Evolutionary conservation across 2,113 vertebrate genomes (phyloP), one percentile per base, ranked within the genome.

Genomic region (Caracal caracal): DNA sequence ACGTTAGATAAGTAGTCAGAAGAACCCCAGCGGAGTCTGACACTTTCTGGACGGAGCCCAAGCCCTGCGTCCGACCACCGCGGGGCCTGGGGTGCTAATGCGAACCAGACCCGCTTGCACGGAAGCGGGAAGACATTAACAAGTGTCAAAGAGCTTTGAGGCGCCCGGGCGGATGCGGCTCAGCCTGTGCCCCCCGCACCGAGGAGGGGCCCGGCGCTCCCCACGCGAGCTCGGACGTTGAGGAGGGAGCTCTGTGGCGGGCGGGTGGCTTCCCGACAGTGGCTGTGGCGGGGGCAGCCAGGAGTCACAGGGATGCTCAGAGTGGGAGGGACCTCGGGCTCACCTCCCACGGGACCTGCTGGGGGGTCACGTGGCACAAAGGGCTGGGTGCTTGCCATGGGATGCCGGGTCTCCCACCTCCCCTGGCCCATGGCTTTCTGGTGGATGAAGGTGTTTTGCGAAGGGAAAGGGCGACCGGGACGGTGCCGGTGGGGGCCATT

Each of bases 21-120:
- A 13, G 89, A 40, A 80, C 24, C 90, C 12, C 33, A 1, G 93
- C 3, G 11, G 43, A 88, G 91, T 0, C 61, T 26, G 88, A 84
- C 37, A 49, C 95, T 70, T 71, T 88, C 87, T 98, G 98, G 98
- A 96, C 0, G 3, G 89, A 88, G 76, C 98, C 98, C 98, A 98
- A 5, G 6, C 88, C 79, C 88, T 17, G 70, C 66, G 59, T 59
- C 85, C 0, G 73, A 82, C 7, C 28, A 1, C 19, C n/a, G 0
- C 28, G 0, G 86, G 93, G 90, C 76, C 90, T 0, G 73, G 96
- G 97, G 97, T 83, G 98, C 53, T 98, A 98, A 98, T 83, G 56
- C 0, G 24, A 98, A 95, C 90, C 98, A 97, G 96, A 97, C 70
- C 30, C 12, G 11, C 24, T 3, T 4, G 40, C 71, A 24, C 90